Evolutionary conservation across 2,888 invertebrate species (phyloP).

Genomic region (Odontocerum albicorne): DNA sequence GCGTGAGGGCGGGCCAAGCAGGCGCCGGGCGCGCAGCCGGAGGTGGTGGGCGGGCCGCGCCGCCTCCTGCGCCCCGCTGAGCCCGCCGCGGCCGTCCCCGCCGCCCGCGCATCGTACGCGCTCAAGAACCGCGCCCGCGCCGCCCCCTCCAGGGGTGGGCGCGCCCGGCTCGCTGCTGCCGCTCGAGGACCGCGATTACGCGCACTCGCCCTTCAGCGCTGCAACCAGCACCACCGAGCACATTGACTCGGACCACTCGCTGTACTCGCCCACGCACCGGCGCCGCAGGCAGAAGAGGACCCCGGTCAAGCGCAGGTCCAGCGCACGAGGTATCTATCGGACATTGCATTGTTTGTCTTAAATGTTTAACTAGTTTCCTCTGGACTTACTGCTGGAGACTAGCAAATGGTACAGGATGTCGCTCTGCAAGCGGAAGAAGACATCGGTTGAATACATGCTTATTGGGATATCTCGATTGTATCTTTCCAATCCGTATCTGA

Average conservation of each 20-base stretch:
- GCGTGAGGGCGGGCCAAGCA: slow-evolving; percentile 60
- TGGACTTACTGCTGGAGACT: no score
- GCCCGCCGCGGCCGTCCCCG: slow-evolving; percentile 52
- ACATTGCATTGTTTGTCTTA: no score
- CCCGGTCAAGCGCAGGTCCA: no score
- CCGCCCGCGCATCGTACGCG: slow-evolving; percentile 48
- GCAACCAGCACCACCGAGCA: slow-evolving; percentile 55
- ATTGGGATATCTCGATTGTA: no score
- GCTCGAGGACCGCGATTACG: slow-evolving; percentile 56
- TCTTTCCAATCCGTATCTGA: no score
- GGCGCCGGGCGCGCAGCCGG: slow-evolving; percentile 57
- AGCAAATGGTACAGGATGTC: no score
- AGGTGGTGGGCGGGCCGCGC: slow-evolving; percentile 40
- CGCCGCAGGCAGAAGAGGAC: slow-evolving; percentile 3
- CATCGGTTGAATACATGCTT: no score
- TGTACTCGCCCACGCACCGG: slow-evolving; percentile 46
- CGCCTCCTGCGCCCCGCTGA: slow-evolving; percentile 42
- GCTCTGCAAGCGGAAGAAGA: no score
- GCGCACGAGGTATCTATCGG: no score
- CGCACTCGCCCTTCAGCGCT: slow-evolving; percentile 56
- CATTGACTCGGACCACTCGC: slow-evolving; percentile 55
- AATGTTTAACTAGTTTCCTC: no score
- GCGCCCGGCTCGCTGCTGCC: slow-evolving; percentile 53
- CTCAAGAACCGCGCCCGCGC: slow-evolving; percentile 34
- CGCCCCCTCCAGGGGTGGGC: slow-evolving; percentile 30